Conservation (phyloP, 2,113 vertebrate species). For the Lophura nycthemera region DNA sequence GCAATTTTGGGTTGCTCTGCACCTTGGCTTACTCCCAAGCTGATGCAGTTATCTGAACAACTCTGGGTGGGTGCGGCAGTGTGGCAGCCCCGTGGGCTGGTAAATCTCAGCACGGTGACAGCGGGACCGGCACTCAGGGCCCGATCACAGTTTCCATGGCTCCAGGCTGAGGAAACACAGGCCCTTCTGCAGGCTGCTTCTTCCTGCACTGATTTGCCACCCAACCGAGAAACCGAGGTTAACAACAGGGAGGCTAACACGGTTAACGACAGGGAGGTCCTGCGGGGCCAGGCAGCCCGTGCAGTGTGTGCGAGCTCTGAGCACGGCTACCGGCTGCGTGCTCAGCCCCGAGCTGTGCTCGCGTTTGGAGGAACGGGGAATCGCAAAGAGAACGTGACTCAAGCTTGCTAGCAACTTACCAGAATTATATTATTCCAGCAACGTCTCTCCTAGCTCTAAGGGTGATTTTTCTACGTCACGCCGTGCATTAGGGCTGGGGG, state of each 20-base stretch:
- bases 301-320: neutral
- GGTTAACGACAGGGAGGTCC: neutral
- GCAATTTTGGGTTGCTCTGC: neutral
- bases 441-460: neutral
- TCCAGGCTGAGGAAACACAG: neutral
- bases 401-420: neutral
- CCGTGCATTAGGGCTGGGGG: neutral
- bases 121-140: accelerated
- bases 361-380: neutral
- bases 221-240: neutral
- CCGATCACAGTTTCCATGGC: neutral
- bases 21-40: neutral
- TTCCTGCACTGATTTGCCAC: neutral
- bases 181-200: neutral
- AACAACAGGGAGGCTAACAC: neutral
- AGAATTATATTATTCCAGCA: no score
- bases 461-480: accelerated
- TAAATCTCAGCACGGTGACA: neutral
- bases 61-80: accelerated
- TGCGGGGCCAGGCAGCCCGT: neutral
- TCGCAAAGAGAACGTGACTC: accelerated
- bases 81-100: no score
- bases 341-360: no score
- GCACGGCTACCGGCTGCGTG: neutral
- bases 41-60: accelerated